Base-by-base conservation (phyloP, 2,888 invertebrate species). In the Meliscaeva auricollis region DNA sequence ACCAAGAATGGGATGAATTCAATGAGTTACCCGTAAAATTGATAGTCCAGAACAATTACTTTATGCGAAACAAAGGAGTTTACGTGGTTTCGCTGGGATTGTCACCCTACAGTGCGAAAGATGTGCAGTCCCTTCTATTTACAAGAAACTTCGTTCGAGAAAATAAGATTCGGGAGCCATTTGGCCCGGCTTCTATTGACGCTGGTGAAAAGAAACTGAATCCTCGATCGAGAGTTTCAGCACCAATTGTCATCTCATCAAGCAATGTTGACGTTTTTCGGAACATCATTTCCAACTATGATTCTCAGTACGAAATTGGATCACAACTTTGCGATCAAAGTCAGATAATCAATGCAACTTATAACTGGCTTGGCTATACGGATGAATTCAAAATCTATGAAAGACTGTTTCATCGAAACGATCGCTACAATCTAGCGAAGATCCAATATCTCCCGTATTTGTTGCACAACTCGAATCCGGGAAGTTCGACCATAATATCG, bases 241-340 rank as follows among this genome's bases (percentile, higher is more conserved):
- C 99, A 0, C 96, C 98, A 0, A 94, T 99, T 44, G 97, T 98
- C 0, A 94, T 99, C 20, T 96, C 97, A 0, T 98, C 98, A 0
- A 95, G 96, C 90, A 99, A 99, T 90, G 95, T 98, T 0, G 94
- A 95, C 54, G 94, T 99, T 2, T 97, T 94, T 89, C 94, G 99
- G 79, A 99, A 99, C 91, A 97, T 98, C 80, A 95, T 99, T 46
- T 95, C 97, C 79, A 99, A 99, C 92, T 96, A 96, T 1, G 95
- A 96, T 87, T 98, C 99, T 0, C 94, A 95, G 72, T 98, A 98
- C 90, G 99, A 99, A 93, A 96, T 99, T 58, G 98, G 98, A 0
- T 98, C 98, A 0, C 99, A 99, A 89, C 93, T 99, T 17, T 96
- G 96, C 89, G 98, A 99, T 90, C 99, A 98, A 90, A 98, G 98